Evolutionary conservation across 2,888 invertebrate genomes (phyloP), one percentile per base, ranked within the genome.

Genomic region (Volucella inanis): DNA sequence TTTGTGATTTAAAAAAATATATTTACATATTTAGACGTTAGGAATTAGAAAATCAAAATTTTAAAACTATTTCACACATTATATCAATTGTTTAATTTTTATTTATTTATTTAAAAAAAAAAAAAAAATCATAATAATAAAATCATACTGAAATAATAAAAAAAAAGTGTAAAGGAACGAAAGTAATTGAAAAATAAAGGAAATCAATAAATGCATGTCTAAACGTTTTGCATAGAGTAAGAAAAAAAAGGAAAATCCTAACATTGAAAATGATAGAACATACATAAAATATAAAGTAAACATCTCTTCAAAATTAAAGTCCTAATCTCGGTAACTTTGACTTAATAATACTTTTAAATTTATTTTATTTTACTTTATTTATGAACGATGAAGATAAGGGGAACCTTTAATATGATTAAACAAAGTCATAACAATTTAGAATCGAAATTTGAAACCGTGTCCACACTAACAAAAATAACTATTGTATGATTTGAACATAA

Each of bases 71-170:
- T 82, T 82, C 57, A 82, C 67, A 71, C 65, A 77, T 50, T 61
- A 67, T 89, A 88, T 89, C 88, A 88, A 89, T 89, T 89, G 88
- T 83, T 67, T 88, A 62, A 59, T 64, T 80, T 59, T 76, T 49
- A 38, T 68, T 77, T 76, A 64, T 74, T 67, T 64, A 59, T 68
- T 79, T 83, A 80, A 79, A 84, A 67, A 70, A 77, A 79, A 80
- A 79, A 84, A 67, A 70, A 77, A 79, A 22, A 70, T 64, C 50
- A 70, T 76, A 43, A 71, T 55, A 61, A 43, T 50, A 85, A 78
- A 64, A 57, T 68, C 59, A 77, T 64, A 50, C 31, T 59, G 45
- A 59, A 65, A 64, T 59, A 52, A 45, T 59, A 59, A 50, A 31
- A 49, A 65, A 77, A 61, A 65, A 49, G 12, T 14, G 39, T 47